Evolutionary conservation across 2,113 vertebrate genomes (phyloP).

Genomic region (Elaphurus davidianus): DNA sequence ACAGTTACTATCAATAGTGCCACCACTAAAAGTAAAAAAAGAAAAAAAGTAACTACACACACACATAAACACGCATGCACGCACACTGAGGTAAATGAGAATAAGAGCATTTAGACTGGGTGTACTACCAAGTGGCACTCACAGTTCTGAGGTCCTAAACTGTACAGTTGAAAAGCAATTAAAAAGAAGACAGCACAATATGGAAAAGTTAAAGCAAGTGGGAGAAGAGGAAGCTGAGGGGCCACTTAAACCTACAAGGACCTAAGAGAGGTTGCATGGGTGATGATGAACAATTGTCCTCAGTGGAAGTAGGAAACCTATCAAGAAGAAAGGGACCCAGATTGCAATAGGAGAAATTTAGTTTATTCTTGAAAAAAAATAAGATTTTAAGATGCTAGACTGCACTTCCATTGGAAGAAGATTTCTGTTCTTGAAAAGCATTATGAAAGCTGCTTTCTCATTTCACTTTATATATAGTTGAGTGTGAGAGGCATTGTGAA

Average conservation of each 20-base stretch:
- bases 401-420: not conserved
- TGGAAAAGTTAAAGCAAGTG: not conserved
- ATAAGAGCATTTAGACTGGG: not conserved
- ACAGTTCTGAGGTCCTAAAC: not conserved
- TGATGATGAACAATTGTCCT: not conserved
- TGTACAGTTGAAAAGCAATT: not conserved
- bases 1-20: not conserved
- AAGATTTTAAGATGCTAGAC: not conserved
- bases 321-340: not conserved
- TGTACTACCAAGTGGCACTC: not conserved
- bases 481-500: not conserved
- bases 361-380: not conserved
- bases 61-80: not conserved
- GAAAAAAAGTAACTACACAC: not conserved
- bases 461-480: conserved; percentile 10
- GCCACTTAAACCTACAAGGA: not conserved
- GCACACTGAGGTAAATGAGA: not conserved
- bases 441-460: conserved; percentile 26
- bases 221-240: not conserved
- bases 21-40: not conserved
- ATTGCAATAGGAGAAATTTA: not conserved
- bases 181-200: not conserved
- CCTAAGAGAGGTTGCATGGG: not conserved
- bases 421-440: not conserved
- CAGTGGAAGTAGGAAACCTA: not conserved